Percentiles rank a stretch among this genome's conserved stretches.
Evolutionary conservation across 2,797 vertebrate species (phyloP).

Genomic region (Scleropages formosus): DNA sequence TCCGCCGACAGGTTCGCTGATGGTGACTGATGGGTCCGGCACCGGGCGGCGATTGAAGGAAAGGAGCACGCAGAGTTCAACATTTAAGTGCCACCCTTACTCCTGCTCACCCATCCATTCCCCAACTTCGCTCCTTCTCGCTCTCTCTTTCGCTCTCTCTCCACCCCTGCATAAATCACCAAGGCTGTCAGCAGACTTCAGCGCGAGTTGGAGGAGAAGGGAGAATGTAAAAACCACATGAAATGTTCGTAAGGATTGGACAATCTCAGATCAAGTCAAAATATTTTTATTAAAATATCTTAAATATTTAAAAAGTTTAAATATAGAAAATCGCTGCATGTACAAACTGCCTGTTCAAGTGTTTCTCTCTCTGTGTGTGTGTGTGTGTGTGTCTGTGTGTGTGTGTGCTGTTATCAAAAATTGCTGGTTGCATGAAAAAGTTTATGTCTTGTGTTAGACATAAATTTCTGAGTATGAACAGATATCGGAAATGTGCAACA

Average conservation of each 20-base stretch:
- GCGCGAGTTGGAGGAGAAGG: neutral
- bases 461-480: too few species aligned
- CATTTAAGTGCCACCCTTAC: neutral
- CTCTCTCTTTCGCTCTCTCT: neutral
- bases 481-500: too few species aligned
- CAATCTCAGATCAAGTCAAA: constrained; percentile 1
- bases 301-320: neutral
- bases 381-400: neutral
- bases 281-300: neutral
- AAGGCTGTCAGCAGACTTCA: neutral
- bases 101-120: neutral
- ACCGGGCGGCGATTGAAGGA: neutral
- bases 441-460: too few species aligned
- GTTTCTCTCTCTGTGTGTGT: neutral
- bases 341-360: neutral
- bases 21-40: constrained; percentile 23
- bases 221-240: neutral
- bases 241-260: neutral
- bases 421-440: too few species aligned
- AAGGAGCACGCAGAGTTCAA: constrained; percentile 19
- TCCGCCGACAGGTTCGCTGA: constrained; percentile 14
- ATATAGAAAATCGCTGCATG: neutral
- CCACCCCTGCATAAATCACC: constrained; percentile 12
- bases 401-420: too few species aligned
- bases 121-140: neutral